These are phyloP conservation scores for Limnodromus scolopaceus DNA, from an alignment of 2,797 vertebrate species.

Conservation along the genomic window DNA sequence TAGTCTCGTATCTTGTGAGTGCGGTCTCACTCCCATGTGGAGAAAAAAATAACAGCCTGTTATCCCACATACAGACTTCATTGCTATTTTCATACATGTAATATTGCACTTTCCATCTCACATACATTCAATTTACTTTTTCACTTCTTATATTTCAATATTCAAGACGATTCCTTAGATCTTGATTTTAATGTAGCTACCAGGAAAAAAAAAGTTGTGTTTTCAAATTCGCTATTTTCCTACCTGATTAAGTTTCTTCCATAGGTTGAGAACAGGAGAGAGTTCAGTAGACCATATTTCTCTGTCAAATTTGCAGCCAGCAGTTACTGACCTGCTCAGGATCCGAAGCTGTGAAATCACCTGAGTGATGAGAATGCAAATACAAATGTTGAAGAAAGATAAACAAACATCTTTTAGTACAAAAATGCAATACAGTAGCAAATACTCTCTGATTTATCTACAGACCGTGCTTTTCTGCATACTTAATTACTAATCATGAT, in stretches of 20 bases:
- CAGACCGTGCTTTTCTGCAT: background rate
- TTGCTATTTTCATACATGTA: background rate
- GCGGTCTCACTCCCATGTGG: background rate
- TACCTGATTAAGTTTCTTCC: constrained; percentile 98
- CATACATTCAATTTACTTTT: background rate
- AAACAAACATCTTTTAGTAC: background rate
- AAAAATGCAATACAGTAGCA: background rate
- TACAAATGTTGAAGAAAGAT: background rate
- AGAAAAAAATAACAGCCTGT: background rate
- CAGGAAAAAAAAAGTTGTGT: background rate
- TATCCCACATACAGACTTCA: background rate
- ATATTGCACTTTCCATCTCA: background rate
- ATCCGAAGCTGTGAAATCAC: constrained; percentile 95
- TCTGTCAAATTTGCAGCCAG: constrained; percentile 94
- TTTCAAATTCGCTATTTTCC: background rate
- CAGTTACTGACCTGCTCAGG: constrained; percentile 87
- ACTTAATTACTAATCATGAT: background rate
- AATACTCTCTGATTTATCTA: background rate
- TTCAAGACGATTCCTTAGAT: background rate
- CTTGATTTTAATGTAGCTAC: background rate
- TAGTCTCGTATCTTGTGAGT: background rate
- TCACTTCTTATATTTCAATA: background rate
- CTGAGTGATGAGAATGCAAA: constrained; percentile 76
- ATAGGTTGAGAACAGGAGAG: constrained; percentile 92
- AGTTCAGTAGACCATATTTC: constrained; percentile 95